Base-by-base conservation (phyloP, 2,797 vertebrate genomes). In the Chrosomus eos region DNA sequence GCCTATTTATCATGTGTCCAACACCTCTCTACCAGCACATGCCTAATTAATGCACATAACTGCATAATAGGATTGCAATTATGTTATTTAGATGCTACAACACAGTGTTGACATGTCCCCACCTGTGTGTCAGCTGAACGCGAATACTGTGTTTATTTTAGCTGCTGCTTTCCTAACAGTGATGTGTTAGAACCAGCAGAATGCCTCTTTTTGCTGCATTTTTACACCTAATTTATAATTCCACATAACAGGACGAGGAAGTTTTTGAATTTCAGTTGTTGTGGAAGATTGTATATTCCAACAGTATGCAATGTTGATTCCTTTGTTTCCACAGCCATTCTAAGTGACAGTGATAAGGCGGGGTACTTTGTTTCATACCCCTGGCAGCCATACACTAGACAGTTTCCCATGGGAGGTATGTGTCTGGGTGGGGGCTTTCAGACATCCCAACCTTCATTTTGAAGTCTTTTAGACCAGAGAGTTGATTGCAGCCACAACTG, bases 91-190 rank as follows among this genome's bases (percentile, higher is more conserved):
- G 83, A 91, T 10, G 82, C 89, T 90, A 82, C 33, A 66, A 86
- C 78, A 76, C 67, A 31, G 76, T 31, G 48, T 90, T 93, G 92
- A 91, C 90, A 93, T 90, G 92, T 93, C 93, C 92, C 93, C 93
- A 94, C 93, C 93, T 94, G 93, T 92, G 89, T 93, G 93, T 94
- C 91, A 94, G 92, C 90, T 91, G 73, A 87, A 90, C 89, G 88
- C 92, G 62, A 92, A 93, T 93, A 92, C 89, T 51, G 85, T 51
- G 80, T 89, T 92, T 91, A 93, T 92, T 93, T 91, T 88, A 91
- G 89, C 88, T 90, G 88, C 73, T 86, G 86, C 90, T 89, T 91
- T 93, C 90, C 90, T 86, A 91, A 89, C 91, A 88, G 88, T 90
- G 89, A 89, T 64, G 60, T 85, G 51, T 91, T 91, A 90, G 84